Evolutionary conservation across 2,797 vertebrate genomes (phyloP).

Genomic region (Antrozous pallidus): DNA sequence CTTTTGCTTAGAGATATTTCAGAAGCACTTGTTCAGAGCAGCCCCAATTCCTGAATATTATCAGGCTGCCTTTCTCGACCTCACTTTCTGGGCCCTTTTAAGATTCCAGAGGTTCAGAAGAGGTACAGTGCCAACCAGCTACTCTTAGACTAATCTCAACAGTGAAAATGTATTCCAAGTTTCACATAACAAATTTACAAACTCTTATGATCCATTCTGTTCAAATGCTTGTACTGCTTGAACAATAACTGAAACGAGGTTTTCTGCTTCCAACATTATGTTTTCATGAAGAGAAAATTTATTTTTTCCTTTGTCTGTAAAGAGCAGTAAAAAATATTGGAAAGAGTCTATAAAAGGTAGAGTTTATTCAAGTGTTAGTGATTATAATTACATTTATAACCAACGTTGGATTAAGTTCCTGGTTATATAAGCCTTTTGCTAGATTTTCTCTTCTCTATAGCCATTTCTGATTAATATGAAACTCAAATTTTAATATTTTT

Average conservation of each 20-base stretch:
- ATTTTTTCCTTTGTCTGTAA: constrained; percentile 34
- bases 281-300: constrained; percentile 8
- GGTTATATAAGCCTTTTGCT: constrained; percentile 56
- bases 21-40: neutral
- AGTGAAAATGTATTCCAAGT: neutral
- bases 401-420: constrained; percentile 10
- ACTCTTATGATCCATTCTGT: neutral
- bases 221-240: neutral
- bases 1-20: neutral
- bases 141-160: neutral
- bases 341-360: constrained; percentile 19
- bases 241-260: neutral
- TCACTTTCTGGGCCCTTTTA: neutral
- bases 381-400: constrained; percentile 60
- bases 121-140: neutral
- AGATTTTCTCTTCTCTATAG: constrained; percentile 12
- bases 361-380: constrained; percentile 72
- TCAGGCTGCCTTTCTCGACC: neutral
- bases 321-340: constrained; percentile 35
- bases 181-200: neutral
- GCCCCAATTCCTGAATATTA: neutral
- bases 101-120: neutral
- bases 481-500: constrained; percentile 9
- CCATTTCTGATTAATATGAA: constrained; percentile 36
- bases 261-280: neutral